phyloP scores from a whole-genome alignment of 1,140 invertebrate species.

The honey bee (Apis mellifera) region Amel_HAv3.1 CM009940.2:7872001-7872500 shows the following conservation, averaged over 20 bases:
- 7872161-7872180: slow-evolving; percentile 35
- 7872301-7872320: slow-evolving; percentile 18
- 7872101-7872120: no score
- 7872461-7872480: not conserved
- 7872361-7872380: not conserved
- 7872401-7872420: not conserved
- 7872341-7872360: slow-evolving; percentile 24
- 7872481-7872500: not conserved
- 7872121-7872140: slow-evolving; percentile 28
- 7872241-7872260: slow-evolving; percentile 26
- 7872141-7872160: slow-evolving; percentile 38
- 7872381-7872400: not conserved
- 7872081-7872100: slow-evolving; percentile 29
- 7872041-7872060: slow-evolving; percentile 26
- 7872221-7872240: slow-evolving; percentile 27
- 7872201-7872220: slow-evolving; percentile 34
- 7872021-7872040: slow-evolving; percentile 58
- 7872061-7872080: slow-evolving; percentile 58
- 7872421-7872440: not conserved
- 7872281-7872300: not conserved
- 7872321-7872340: slow-evolving; percentile 29
- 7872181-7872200: slow-evolving; percentile 44
- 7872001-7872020: not conserved
- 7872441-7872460: not conserved
- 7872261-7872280: slow-evolving; percentile 1